Evolutionary conservation across 2,797 vertebrate species (phyloP), one percentile per base, ranked within the genome.

Genomic region (Artibeus lituratus): DNA sequence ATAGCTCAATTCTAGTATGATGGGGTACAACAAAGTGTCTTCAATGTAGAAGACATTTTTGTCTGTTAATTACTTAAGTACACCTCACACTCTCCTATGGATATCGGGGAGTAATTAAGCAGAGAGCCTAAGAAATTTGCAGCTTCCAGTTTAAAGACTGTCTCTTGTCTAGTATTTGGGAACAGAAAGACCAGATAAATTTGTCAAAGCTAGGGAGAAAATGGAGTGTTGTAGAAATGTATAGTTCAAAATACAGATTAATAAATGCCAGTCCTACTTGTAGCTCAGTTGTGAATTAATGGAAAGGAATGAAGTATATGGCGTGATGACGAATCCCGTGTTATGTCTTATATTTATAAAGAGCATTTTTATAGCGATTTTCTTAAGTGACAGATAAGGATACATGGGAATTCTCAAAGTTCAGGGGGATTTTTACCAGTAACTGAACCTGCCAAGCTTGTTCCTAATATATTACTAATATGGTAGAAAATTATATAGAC

Each of bases 91-190:
- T 94, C 49, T 88, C 62, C 92, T 76, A 9, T 93, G 69, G 65
- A 42, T 59, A 73, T 44, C 47, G 78, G 90, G 70, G 37, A 85
- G 70, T 84, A 91, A 83, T 87, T 90, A 97, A 96, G 53, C 57
- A 95, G 85, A 95, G 90, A 92, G 73, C 47, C 29, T 69, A 96
- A 87, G 94, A 87, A 74, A 73, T 39, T 53, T 80, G 57, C 53
- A 93, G 18, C 1, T 4, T 73, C 81, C 10, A 44, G 32, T 73
- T 55, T 51, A 78, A 94, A 94, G 55, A 51, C 59, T 70, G 6
- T 84, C 26, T 93, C 24, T 86, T 47, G 21, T 53, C 51, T 83
- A 87, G 47, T 78, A 73, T 80, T 94, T 83, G 72, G 62, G 51
- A 88, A 81, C 24, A 32, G 32, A 76, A 59, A 51, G 49, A 82